Conservation (phyloP, 2,113 vertebrate genomes). For the Strigops habroptila region DNA sequence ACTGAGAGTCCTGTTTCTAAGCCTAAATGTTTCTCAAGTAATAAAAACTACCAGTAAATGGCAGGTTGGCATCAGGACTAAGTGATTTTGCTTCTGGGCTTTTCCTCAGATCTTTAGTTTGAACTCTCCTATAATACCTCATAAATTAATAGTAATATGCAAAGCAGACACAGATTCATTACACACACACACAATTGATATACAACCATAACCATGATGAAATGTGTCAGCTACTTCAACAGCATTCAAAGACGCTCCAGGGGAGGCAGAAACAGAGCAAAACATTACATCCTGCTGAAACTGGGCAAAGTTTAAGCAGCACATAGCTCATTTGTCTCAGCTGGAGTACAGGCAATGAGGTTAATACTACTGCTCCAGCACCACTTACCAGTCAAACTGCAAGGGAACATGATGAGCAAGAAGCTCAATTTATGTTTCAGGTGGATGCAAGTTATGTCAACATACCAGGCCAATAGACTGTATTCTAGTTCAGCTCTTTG, state of each 20-base stretch:
- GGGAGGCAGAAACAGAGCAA: not conserved
- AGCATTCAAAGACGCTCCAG: not conserved
- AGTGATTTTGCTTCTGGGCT: not conserved
- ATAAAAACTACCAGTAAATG: not conserved
- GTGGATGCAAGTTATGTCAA: not conserved
- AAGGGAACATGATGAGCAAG: not conserved
- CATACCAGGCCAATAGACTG: not conserved
- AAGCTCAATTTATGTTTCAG: not conserved
- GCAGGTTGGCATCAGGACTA: not conserved
- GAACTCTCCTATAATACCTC: not conserved
- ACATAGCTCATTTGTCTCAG: rapidly evolving
- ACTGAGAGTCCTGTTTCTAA: not conserved
- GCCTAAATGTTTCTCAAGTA: not conserved
- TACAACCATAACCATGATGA: not conserved
- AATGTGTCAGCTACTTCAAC: not conserved
- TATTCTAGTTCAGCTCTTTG: not conserved
- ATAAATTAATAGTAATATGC: not conserved
- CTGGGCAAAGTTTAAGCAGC: not conserved
- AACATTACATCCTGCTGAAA: not conserved
- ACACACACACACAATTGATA: not conserved
- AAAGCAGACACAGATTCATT: not conserved
- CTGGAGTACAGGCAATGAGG: not conserved
- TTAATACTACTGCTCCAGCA: not conserved
- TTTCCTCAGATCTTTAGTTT: not conserved
- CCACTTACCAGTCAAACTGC: not conserved